Evolutionary conservation across 1,140 invertebrate species (phyloP).

Genomic region (Hypsibius dujardini): DNA sequence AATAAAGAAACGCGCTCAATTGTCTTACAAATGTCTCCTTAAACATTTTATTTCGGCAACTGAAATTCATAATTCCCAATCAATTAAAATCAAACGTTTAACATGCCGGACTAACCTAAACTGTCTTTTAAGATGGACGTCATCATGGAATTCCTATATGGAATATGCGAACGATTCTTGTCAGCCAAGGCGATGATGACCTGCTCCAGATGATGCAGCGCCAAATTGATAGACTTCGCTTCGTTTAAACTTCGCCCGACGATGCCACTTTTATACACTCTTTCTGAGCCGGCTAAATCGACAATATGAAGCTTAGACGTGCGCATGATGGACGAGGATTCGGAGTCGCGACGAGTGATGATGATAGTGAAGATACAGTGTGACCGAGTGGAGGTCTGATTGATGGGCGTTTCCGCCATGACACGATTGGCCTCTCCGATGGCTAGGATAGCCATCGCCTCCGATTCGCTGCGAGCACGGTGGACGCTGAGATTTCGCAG

Average conservation of each 20-base stretch:
- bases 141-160: constrained; percentile 47
- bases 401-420: constrained; percentile 47
- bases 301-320: constrained; percentile 46
- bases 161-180: constrained; percentile 41
- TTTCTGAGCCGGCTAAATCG: constrained; percentile 45
- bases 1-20: too few species aligned
- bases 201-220: constrained; percentile 49
- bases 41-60: too few species aligned
- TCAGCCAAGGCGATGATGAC: constrained; percentile 45
- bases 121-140: constrained; percentile 46
- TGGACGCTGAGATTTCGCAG: constrained; percentile 43
- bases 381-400: constrained; percentile 45
- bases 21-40: too few species aligned
- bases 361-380: constrained; percentile 50
- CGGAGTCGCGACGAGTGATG: constrained; percentile 36
- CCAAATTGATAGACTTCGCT: constrained; percentile 47
- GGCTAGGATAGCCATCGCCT: constrained; percentile 43
- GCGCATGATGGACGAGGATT: constrained; percentile 35
- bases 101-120: too few species aligned
- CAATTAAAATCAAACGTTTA: too few species aligned
- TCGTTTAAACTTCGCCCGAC: constrained; percentile 41
- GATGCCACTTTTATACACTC: constrained; percentile 34
- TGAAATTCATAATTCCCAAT: too few species aligned
- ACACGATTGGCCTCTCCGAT: constrained; percentile 45
- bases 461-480: constrained; percentile 39